phyloP scores from a whole-genome alignment of 2,113 vertebrate species.

The Echinops telfairi region DNA sequence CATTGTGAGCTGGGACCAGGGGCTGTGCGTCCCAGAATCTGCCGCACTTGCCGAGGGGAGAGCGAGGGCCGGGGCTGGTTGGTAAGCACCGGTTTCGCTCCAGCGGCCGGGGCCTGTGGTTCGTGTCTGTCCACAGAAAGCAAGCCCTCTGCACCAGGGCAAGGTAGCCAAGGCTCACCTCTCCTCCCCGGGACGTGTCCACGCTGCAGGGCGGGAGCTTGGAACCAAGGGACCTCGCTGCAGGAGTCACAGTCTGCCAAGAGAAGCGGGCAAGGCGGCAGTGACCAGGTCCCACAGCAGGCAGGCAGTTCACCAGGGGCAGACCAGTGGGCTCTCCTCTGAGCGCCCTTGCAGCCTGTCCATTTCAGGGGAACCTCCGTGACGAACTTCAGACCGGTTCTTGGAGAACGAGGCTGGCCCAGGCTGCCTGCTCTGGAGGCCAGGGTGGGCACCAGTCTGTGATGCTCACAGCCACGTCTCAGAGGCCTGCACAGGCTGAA shows the following conservation, averaged over 20 bases:
- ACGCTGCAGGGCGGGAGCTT: slow-evolving; percentile 85
- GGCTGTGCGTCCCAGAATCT: too few species aligned
- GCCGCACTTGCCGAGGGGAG: too few species aligned
- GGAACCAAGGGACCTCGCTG: slow-evolving; percentile 86
- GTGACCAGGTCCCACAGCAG: fast-evolving
- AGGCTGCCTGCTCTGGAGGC: too few species aligned
- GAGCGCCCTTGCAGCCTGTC: too few species aligned
- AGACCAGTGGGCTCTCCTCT: not conserved
- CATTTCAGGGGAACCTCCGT: fast-evolving
- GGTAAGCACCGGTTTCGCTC: too few species aligned
- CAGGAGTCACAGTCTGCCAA: slow-evolving; percentile 89
- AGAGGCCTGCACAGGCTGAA: too few species aligned
- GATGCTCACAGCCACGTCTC: too few species aligned
- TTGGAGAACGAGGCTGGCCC: too few species aligned
- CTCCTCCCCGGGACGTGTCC: slow-evolving; percentile 90
- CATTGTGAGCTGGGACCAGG: too few species aligned
- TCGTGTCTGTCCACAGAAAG: too few species aligned
- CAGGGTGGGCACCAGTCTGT: not conserved
- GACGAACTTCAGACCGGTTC: not conserved
- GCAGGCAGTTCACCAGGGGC: not conserved
- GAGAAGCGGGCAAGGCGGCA: not conserved
- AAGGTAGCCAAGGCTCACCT: slow-evolving; percentile 85
- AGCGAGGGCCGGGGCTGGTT: too few species aligned
- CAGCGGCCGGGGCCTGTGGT: fast-evolving
- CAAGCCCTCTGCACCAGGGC: not conserved